Evolutionary conservation across 2,888 invertebrate species (phyloP), one percentile per base, ranked within the genome.

Genomic region (Ferdinandea cuprea): DNA sequence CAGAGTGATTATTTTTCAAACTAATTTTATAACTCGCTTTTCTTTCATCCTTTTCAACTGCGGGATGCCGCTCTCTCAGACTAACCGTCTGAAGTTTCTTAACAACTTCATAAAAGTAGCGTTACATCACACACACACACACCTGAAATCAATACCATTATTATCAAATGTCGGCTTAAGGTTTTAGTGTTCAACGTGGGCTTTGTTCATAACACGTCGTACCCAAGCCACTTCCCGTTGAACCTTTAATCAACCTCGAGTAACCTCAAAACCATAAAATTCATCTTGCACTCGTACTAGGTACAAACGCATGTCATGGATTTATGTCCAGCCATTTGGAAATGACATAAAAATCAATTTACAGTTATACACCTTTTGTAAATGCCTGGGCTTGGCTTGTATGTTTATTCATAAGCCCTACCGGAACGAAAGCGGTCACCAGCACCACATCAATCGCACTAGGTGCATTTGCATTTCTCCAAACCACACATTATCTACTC

Each of bases 271-370:
- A 63, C n/a, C n/a, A n/a, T n/a, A n/a, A n/a, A n/a, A n/a, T n/a
- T n/a, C 73, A 79, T 44, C 78, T 35, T 11, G 54, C 35, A 35
- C 44, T 42, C 65, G 58, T 48, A 35, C 59, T 11, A n/a, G n/a
- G n/a, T n/a, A 19, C 58, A 13, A 59, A 56, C 50, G 58, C 48
- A 48, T 71, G 71, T n/a, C n/a, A n/a, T n/a, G n/a, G n/a, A 81
- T 77, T 77, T 61, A 72, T 68, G 66, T 15, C 48, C 77, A 77
- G 15, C 81, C 77, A 66, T 83, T 81, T 77, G 61, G 72, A 77
- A 72, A 71, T 68, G 81, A 83, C 77, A 83, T 61, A 72, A 56
- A 77, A 77, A 83, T 68, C 40, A 71, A 37, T 77, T 83, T 83
- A 83, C 77, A 66, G 81, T 78, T 83, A 83, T 35, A 76, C 48